These are phyloP conservation scores for Rhabdophis nuchalis DNA, from an alignment of 2,797 vertebrate genomes.

Conservation along the genomic window DNA sequence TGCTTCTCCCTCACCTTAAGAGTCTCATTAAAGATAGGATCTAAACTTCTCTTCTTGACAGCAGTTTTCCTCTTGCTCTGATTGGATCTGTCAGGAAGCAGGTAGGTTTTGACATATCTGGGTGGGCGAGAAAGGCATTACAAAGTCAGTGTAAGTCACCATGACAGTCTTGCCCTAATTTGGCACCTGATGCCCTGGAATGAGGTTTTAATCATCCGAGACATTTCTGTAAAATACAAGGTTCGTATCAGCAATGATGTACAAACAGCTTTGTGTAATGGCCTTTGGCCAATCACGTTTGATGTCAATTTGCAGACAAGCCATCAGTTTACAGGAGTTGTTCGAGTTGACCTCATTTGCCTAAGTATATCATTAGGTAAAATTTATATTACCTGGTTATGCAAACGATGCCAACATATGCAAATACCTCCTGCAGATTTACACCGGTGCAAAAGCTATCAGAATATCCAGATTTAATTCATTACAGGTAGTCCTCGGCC, in stretches of 20 bases:
- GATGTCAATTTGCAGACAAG: not conserved
- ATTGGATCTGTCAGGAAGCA: conserved; percentile 88
- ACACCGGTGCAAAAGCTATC: not conserved
- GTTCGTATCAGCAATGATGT: not conserved
- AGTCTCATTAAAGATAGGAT: conserved; percentile 90
- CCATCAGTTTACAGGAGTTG: not conserved
- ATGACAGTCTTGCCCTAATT: not conserved
- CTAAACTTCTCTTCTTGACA: conserved; percentile 86
- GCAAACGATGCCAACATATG: not conserved
- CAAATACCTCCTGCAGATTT: not conserved
- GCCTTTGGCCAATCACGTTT: not conserved
- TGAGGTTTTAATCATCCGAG: not conserved
- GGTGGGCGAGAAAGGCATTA: not conserved
- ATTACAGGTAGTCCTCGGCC: not conserved
- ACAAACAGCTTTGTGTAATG: not conserved
- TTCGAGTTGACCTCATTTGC: not conserved
- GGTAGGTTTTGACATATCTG: conserved; percentile 94
- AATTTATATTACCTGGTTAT: not conserved
- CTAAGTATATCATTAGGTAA: not conserved
- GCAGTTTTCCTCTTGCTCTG: conserved; percentile 90
- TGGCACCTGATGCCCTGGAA: not conserved
- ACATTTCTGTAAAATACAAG: not conserved
- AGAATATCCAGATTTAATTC: not conserved
- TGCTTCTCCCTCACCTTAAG: conserved; percentile 75
- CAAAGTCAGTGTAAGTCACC: not conserved